Conservation (phyloP, 1,140 invertebrate species). For the Caenorhabditis inopinata region DNA sequence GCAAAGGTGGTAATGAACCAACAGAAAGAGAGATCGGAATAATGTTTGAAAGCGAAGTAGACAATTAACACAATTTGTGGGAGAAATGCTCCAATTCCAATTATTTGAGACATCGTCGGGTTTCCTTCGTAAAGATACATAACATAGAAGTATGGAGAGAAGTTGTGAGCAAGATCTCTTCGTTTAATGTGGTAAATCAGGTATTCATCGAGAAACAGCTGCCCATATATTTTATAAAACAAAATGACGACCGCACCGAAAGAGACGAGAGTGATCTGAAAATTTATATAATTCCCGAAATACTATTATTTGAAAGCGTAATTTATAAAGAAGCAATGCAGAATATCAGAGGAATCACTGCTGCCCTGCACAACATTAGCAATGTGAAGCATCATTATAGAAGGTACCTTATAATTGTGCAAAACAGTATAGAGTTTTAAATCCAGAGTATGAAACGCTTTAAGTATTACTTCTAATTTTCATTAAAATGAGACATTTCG, state of each 20-base stretch:
- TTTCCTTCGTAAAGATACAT: slow-evolving; percentile 77
- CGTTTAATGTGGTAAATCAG: slow-evolving; percentile 88
- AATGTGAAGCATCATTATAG: too few species aligned
- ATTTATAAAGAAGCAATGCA: too few species aligned
- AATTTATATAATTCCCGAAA: slow-evolving; percentile 42
- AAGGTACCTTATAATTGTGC: too few species aligned
- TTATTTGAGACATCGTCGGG: slow-evolving; percentile 66
- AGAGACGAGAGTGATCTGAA: slow-evolving; percentile 73
- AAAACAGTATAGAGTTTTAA: too few species aligned
- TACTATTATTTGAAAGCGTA: neutral
- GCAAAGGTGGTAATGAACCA: slow-evolving; percentile 82
- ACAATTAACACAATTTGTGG: slow-evolving; percentile 77
- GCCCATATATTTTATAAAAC: slow-evolving; percentile 80
- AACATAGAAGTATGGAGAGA: slow-evolving; percentile 91
- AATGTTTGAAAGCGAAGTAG: slow-evolving; percentile 72
- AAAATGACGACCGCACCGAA: slow-evolving; percentile 72
- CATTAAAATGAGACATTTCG: too few species aligned
- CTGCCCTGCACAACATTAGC: too few species aligned
- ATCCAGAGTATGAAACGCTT: too few species aligned
- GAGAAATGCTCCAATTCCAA: slow-evolving; percentile 75
- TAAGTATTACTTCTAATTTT: too few species aligned
- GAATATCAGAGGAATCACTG: too few species aligned
- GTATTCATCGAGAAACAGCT: slow-evolving; percentile 85
- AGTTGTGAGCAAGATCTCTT: slow-evolving; percentile 91
- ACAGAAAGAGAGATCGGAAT: slow-evolving; percentile 77